These are phyloP conservation scores for Megaceryle maxima DNA, from an alignment of 2,113 vertebrate species.

Conservation along the genomic window DNA sequence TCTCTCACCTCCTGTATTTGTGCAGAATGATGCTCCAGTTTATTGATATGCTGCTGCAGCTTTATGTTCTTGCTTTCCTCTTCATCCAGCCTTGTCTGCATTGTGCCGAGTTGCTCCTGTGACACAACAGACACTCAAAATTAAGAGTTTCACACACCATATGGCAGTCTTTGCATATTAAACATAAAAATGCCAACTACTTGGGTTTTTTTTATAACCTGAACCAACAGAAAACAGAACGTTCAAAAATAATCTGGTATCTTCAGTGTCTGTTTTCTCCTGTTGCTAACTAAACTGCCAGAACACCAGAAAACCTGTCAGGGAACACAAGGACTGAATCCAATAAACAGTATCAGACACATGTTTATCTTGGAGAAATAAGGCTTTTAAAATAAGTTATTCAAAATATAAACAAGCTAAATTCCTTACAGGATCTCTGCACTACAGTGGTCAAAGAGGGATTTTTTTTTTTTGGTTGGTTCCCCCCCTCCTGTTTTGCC, in stretches of 20 bases:
- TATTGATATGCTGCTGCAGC: slow-evolving; percentile 85
- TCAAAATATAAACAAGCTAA: neutral
- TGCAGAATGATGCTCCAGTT: slow-evolving; percentile 85
- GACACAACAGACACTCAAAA: slow-evolving; percentile 6
- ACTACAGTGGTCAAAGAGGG: neutral
- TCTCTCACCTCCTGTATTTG: slow-evolving; percentile 78
- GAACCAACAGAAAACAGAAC: slow-evolving; percentile 4
- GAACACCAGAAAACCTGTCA: neutral
- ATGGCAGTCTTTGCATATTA: neutral
- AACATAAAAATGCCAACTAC: neutral
- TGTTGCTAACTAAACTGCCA: neutral
- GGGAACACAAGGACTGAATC: neutral
- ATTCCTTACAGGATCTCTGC: neutral
- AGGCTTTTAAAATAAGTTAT: neutral
- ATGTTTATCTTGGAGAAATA: neutral
- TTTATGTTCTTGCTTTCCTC: slow-evolving; percentile 87
- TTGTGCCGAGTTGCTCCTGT: slow-evolving; percentile 83
- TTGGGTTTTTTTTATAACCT: neutral
- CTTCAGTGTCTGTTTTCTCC: neutral
- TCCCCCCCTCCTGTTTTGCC: neutral
- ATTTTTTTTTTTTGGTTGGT: neutral
- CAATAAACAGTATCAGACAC: neutral
- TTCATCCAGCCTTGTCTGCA: slow-evolving; percentile 85
- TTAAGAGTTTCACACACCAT: neutral
- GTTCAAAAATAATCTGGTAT: neutral